Conservation (phyloP, 2,797 vertebrate species). For the Hemitrygon akajei region DNA sequence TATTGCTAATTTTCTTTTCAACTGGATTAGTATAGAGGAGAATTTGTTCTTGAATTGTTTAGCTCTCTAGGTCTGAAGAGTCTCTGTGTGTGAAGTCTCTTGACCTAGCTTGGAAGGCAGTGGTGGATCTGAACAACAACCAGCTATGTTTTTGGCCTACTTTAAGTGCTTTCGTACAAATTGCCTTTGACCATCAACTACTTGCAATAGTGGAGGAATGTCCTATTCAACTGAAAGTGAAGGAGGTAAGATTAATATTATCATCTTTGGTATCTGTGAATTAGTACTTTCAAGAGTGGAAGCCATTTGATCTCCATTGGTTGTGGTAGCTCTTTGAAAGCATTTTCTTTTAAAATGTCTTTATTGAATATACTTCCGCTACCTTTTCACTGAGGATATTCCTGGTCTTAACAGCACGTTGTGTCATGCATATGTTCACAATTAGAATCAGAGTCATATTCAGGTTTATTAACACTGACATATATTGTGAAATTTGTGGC, state of each 20-base stretch:
- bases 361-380: neutral
- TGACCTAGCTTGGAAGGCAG: slow-evolving; percentile 72
- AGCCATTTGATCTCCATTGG: neutral
- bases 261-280: neutral
- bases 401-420: too few relatives aligned
- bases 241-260: slow-evolving; percentile 63
- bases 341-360: neutral
- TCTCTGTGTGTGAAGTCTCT: slow-evolving; percentile 72
- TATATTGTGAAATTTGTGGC: too few relatives aligned
- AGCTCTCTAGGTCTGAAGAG: slow-evolving; percentile 66
- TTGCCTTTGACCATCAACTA: slow-evolving; percentile 68
- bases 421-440: too few relatives aligned
- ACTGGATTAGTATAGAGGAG: neutral
- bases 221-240: slow-evolving; percentile 60
- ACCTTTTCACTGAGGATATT: neutral
- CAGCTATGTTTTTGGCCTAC: slow-evolving; percentile 84
- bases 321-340: neutral
- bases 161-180: slow-evolving; percentile 71
- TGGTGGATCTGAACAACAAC: slow-evolving; percentile 74
- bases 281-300: too few relatives aligned
- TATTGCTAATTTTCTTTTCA: neutral
- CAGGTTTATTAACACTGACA: too few relatives aligned
- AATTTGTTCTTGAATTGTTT: slow-evolving; percentile 36
- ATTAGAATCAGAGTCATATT: too few relatives aligned
- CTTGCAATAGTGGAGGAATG: slow-evolving; percentile 63